phyloP scores from a whole-genome alignment of 2,113 vertebrate species.

The Delphinapterus leucas region DNA sequence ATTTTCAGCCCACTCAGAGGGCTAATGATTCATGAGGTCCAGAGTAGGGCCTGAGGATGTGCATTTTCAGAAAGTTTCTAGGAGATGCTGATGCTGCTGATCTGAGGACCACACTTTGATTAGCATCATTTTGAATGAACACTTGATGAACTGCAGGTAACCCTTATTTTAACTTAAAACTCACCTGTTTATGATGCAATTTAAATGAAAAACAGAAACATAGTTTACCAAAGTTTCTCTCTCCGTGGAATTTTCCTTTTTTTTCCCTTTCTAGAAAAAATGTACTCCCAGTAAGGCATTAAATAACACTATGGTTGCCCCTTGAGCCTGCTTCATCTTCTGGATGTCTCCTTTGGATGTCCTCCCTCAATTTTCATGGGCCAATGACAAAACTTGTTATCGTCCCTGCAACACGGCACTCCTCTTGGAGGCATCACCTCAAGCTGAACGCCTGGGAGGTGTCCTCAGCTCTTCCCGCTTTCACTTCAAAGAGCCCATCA shows the following conservation, averaged over 20 bases:
- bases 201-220: neutral
- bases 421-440: neutral
- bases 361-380: neutral
- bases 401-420: neutral
- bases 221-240: neutral
- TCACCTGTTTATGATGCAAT: neutral
- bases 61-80: no score
- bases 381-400: neutral
- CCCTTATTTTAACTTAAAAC: neutral
- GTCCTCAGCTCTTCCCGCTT: neutral
- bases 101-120: neutral
- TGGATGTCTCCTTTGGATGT: no score
- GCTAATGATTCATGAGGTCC: neutral
- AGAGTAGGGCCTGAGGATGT: neutral
- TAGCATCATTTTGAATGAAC: rapidly evolving
- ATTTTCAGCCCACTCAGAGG: neutral
- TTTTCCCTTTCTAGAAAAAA: neutral
- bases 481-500: neutral
- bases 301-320: neutral
- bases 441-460: rapidly evolving
- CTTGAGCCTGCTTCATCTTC: neutral
- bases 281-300: neutral
- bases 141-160: neutral
- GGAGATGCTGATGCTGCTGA: neutral
- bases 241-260: neutral